Evolutionary conservation across 2,797 vertebrate species (phyloP).

Genomic region (Sebastolobus altivelis): DNA sequence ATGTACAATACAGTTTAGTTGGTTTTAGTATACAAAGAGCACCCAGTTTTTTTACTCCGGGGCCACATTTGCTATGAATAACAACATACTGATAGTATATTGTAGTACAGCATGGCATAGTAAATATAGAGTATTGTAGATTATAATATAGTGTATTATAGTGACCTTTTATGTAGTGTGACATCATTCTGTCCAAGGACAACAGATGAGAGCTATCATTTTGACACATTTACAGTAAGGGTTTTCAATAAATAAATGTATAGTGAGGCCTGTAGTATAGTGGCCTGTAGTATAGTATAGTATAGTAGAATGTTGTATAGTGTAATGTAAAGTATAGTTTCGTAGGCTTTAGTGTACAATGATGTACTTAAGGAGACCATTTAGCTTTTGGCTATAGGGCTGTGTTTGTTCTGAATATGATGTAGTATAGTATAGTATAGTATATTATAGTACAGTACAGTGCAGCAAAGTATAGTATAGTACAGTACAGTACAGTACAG

Average conservation of each 20-base stretch:
- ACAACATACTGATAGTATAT: not conserved
- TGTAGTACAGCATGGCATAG: too few species aligned
- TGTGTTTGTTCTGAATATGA: not conserved
- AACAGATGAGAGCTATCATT: not conserved
- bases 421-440: too few species aligned
- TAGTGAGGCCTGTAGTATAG: not conserved
- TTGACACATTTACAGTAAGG: not conserved
- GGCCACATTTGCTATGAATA: not conserved
- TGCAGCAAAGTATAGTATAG: too few species aligned
- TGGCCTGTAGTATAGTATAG: not conserved
- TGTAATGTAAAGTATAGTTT: not conserved
- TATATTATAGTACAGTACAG: too few species aligned
- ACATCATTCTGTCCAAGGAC: conserved; percentile 23
- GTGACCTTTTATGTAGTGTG: conserved; percentile 23
- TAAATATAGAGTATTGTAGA: not conserved
- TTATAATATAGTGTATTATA: not conserved
- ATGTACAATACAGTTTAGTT: not conserved
- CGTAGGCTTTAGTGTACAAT: not conserved
- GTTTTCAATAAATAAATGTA: not conserved
- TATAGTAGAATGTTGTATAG: not conserved
- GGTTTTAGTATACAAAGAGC: not conserved
- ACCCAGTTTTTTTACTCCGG: too few species aligned
- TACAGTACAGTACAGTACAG: too few species aligned
- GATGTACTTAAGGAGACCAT: not conserved
- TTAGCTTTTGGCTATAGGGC: not conserved